Evolutionary conservation across 2,113 vertebrate species (phyloP).

Genomic region (Parotia lawesii): DNA sequence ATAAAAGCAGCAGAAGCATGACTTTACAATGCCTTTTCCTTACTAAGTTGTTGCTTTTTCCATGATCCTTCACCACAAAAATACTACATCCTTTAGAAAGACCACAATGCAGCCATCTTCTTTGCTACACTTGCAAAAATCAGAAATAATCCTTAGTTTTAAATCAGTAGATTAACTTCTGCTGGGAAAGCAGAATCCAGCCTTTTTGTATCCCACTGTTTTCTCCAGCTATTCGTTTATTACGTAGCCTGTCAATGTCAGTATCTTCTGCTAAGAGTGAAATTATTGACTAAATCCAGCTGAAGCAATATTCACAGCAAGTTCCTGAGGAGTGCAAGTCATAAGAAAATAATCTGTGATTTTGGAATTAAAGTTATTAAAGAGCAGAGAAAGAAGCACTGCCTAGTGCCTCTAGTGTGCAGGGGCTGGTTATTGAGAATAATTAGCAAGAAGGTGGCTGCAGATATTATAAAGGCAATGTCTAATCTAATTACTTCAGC

Average conservation of each 20-base stretch:
- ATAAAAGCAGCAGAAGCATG: constrained; percentile 4
- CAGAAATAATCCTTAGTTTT: neutral
- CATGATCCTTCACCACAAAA: neutral
- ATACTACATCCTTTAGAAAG: neutral
- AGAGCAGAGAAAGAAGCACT: neutral
- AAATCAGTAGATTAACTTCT: neutral
- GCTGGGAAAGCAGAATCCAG: neutral
- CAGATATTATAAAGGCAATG: constrained; percentile 5
- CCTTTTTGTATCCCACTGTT: neutral
- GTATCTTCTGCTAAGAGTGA: neutral
- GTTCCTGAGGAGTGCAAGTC: neutral
- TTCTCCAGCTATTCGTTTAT: neutral
- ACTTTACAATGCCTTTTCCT: neutral
- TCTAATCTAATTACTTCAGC: constrained; percentile 43
- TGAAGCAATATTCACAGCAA: neutral
- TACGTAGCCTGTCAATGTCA: neutral
- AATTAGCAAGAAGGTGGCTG: neutral
- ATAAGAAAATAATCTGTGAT: neutral
- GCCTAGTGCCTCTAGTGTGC: neutral
- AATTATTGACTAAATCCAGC: neutral
- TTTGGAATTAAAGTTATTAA: neutral
- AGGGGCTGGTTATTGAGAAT: neutral
- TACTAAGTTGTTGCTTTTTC: neutral
- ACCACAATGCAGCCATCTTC: accelerated
- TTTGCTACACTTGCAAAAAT: neutral